Evolutionary conservation across 2,113 vertebrate genomes (phyloP).

Genomic region (Edolisoma coerulescens): DNA sequence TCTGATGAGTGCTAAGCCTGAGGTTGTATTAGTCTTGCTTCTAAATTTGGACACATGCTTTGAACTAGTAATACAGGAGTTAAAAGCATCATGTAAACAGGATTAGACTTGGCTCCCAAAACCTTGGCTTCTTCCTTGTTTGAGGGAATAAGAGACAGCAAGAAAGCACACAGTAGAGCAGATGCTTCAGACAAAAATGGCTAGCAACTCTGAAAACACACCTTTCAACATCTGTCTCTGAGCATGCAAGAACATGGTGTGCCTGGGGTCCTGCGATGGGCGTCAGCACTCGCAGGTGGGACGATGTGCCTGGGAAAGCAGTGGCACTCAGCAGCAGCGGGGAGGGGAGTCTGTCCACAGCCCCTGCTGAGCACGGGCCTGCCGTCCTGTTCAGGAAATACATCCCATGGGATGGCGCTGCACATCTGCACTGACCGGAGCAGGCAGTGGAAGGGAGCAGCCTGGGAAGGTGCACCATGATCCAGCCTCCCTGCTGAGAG

Average conservation of each 20-base stretch:
- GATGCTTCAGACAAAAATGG: neutral
- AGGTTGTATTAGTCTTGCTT: slow-evolving; percentile 24
- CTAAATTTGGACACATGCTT: slow-evolving; percentile 42
- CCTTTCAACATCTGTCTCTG: neutral
- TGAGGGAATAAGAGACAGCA: neutral
- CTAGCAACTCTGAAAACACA: neutral
- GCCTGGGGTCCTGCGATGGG: neutral
- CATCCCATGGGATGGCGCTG: rapidly evolving
- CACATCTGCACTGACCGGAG: neutral
- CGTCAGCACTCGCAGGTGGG: neutral
- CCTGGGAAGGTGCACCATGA: neutral
- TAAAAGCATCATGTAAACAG: slow-evolving; percentile 39
- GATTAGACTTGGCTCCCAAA: slow-evolving; percentile 37
- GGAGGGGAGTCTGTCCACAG: neutral
- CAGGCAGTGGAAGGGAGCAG: neutral
- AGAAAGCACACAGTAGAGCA: neutral
- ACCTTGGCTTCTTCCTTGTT: neutral
- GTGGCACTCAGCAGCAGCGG: neutral
- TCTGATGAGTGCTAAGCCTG: slow-evolving; percentile 26
- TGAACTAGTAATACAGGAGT: slow-evolving; percentile 35
- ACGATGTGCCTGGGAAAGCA: neutral
- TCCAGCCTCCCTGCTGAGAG: neutral
- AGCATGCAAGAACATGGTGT: neutral
- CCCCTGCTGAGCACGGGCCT: rapidly evolving
- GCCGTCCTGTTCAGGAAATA: rapidly evolving